Evolutionary conservation across 2,113 vertebrate species (phyloP).

Genomic region (Tyto alba): DNA sequence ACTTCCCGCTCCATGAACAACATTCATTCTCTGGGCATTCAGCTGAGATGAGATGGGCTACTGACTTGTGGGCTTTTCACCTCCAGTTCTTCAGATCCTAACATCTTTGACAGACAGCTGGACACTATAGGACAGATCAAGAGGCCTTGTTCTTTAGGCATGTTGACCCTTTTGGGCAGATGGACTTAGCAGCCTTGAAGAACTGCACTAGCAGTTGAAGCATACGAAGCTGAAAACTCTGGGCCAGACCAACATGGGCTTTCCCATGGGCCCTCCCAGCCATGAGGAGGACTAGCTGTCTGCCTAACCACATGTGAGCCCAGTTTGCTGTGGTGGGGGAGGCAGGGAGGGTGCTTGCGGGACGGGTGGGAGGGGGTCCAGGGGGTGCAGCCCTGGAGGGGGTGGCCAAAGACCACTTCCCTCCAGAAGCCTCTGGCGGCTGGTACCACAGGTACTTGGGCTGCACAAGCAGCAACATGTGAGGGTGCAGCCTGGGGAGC

Average conservation of each 20-base stretch:
- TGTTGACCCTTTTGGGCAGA: neutral
- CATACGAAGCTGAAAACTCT: neutral
- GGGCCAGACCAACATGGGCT: rapidly evolving
- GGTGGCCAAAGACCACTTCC: neutral
- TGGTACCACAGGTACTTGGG: neutral
- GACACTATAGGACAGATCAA: neutral
- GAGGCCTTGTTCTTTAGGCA: rapidly evolving
- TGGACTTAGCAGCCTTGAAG: rapidly evolving
- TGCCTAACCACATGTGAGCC: neutral
- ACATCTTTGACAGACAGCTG: neutral
- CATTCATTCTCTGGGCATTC: neutral
- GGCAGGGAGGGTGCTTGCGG: neutral
- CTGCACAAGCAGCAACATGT: neutral
- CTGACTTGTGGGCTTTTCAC: neutral
- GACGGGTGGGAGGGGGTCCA: rapidly evolving
- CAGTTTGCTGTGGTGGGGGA: rapidly evolving
- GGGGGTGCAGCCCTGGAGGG: rapidly evolving
- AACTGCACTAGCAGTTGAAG: neutral
- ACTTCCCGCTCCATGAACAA: neutral
- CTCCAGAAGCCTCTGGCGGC: neutral
- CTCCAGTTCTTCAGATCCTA: neutral
- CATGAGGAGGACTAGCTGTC: neutral
- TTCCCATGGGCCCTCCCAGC: no score
- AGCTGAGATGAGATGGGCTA: neutral
- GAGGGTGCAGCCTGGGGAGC: neutral